Evolutionary conservation across 2,113 vertebrate genomes (phyloP).

Genomic region (Chaenocephalus aceratus): DNA sequence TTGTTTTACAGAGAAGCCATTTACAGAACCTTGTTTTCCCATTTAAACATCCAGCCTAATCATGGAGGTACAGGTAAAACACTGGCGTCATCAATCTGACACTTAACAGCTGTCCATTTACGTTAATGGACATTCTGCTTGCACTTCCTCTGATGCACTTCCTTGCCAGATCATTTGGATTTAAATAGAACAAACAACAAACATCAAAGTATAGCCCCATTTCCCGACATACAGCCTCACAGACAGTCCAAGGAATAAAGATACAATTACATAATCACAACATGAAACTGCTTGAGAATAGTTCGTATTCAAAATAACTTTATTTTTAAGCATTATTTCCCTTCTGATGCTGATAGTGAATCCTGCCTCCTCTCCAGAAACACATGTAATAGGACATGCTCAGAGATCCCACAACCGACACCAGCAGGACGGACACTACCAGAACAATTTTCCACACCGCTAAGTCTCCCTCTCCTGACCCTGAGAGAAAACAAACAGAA

Average conservation of each 20-base stretch:
- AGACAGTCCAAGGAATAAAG: not conserved
- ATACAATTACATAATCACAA: not conserved
- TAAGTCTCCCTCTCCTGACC: not conserved
- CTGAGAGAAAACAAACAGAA: not conserved
- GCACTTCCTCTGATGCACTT: not conserved
- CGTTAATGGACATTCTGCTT: not conserved
- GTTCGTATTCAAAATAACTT: conserved; percentile 5
- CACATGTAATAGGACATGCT: conserved; percentile 78
- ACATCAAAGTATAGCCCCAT: not conserved
- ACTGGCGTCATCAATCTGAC: not conserved
- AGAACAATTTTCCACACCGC: conserved; percentile 58
- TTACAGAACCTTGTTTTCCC: not conserved
- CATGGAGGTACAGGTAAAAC: too few relatives aligned
- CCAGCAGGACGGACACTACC: conserved; percentile 55
- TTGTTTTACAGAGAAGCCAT: not conserved
- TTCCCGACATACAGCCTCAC: not conserved
- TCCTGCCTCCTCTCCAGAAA: conserved; percentile 81
- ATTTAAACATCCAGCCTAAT: not conserved
- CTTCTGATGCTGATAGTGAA: conserved; percentile 73
- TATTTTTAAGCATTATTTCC: conserved; percentile 52
- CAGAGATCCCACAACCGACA: conserved; percentile 55
- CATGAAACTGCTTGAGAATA: not conserved
- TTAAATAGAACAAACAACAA: not conserved
- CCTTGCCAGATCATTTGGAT: not conserved
- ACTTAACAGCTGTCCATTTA: not conserved